Evolutionary conservation across 2,797 vertebrate genomes (phyloP).

Genomic region (Psittacula echo): DNA sequence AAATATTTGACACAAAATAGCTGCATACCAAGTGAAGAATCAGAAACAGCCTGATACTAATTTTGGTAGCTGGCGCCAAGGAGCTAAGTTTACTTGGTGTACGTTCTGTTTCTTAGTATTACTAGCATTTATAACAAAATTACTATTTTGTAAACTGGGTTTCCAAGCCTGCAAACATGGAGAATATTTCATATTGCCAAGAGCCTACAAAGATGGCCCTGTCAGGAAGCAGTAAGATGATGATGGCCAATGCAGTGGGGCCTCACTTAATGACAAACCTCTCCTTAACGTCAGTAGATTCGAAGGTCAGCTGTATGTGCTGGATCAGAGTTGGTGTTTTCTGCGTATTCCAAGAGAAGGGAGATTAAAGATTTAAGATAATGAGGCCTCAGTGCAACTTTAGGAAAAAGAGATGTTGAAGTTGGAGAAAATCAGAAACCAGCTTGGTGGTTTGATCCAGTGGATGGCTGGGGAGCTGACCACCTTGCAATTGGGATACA

Average conservation of each 20-base stretch:
- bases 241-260: not conserved
- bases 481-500: not conserved
- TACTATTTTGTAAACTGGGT: not conserved
- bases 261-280: not conserved
- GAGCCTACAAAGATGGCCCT: not conserved
- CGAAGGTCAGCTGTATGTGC: not conserved
- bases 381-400: not conserved
- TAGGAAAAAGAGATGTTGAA: not conserved
- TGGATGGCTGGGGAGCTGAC: not conserved
- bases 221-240: not conserved
- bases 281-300: not conserved
- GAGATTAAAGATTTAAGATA: not conserved
- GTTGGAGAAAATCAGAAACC: not conserved
- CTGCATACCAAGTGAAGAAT: not conserved
- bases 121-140: not conserved
- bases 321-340: not conserved
- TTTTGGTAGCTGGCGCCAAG: not conserved
- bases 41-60: not conserved
- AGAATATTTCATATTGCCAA: not conserved
- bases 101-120: not conserved
- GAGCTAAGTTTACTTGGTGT: not conserved
- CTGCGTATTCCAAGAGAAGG: not conserved
- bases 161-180: not conserved
- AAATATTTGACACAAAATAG: not conserved
- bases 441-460: not conserved